These are phyloP conservation scores for Corapipo altera DNA, from an alignment of 2,113 vertebrate species.

Conservation along the genomic window DNA sequence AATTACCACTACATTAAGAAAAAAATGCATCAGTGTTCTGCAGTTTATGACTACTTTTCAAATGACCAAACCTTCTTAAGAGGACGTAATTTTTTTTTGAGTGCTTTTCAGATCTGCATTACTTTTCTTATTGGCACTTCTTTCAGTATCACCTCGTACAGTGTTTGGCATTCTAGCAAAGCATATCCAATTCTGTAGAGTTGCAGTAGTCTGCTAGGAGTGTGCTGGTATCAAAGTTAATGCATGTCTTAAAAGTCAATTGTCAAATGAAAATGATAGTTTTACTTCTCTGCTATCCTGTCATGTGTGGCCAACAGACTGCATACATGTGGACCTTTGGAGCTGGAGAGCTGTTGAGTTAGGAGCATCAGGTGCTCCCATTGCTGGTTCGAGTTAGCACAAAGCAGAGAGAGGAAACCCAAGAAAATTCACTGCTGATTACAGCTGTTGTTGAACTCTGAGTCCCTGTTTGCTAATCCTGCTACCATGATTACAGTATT, in stretches of 20 bases:
- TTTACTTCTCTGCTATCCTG: background rate
- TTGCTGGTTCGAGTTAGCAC: slow-evolving; percentile 35
- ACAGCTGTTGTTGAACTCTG: background rate
- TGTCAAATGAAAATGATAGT: background rate
- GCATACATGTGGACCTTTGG: background rate
- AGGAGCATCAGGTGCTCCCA: slow-evolving; percentile 40
- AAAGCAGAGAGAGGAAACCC: background rate
- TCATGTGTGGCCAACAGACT: background rate
- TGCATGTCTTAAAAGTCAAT: background rate
- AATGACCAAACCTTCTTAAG: background rate
- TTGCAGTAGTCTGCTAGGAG: background rate
- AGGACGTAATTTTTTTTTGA: background rate
- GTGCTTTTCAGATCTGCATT: background rate
- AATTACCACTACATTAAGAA: background rate
- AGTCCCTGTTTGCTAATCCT: background rate
- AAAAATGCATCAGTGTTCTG: background rate
- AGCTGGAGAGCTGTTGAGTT: background rate
- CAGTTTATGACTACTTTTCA: background rate
- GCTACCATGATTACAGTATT: background rate
- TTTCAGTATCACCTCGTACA: background rate
- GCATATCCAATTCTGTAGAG: background rate
- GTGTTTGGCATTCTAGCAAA: background rate
- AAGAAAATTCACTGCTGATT: slow-evolving; percentile 2
- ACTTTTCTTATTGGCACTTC: background rate
- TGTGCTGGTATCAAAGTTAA: background rate